Evolutionary conservation across 2,888 invertebrate species (phyloP), one percentile per base, ranked within the genome.

Genomic region (Alentia gelatinosa): DNA sequence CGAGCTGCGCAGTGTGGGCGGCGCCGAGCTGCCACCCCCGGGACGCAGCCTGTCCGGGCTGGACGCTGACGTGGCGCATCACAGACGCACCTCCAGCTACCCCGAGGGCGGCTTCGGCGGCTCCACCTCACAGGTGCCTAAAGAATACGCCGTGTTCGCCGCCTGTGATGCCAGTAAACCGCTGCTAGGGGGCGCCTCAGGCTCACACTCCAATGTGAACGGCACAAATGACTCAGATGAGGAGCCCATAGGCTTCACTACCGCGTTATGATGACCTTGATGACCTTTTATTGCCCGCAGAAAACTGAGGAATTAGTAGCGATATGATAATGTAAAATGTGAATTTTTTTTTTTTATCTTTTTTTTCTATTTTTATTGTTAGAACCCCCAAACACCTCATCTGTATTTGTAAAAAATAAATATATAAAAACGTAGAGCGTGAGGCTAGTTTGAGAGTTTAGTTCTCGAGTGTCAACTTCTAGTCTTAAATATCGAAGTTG

Each of bases 71-170:
- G 1, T 26, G 35, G 63, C 33, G 30, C 79, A 90, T 30, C 90
- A 90, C 56, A 42, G 83, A 0, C 75, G 90, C 40, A 90, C 79
- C 3, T 68, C 90, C 7, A 75, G 75, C 47, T 90, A 40, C 79
- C 90, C 90, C 0, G 90, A 90, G 42, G 79, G 90, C 26, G 74
- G 42, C 35, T 90, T 90, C 50, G 23, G 26, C 30, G 19, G 47
- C 15, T 26, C 86, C 30, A 1, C 42, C 1, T 23, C 30, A 9
- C 1, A n/a, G n/a, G n/a, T n/a, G n/a, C n/a, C n/a, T 1, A 26
- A 40, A 4, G 84, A 39, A 5, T n/a, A 26, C 15, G 42, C 47
- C 30, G 42, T 15, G 3, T 30, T 47, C 42, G 9, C 4, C 42
- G 47, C 1, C 33, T 5, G 40, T 4, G 86, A 86, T 3, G 86